phyloP scores from a whole-genome alignment of 1,140 invertebrate genomes.

The Meloidogyne floridensis region DNA sequence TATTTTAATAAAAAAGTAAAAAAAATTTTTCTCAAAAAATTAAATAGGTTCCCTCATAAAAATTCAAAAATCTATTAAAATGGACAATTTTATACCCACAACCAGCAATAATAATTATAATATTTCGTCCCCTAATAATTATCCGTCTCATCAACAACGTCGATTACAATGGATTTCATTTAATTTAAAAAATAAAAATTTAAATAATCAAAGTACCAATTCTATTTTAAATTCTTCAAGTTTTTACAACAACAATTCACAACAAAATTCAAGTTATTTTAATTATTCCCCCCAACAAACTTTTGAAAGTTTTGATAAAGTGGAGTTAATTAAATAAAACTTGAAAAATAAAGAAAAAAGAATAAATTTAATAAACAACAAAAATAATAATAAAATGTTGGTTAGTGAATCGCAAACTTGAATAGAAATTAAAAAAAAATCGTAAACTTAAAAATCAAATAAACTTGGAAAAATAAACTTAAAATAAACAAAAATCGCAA shows the following conservation, averaged over 20 bases:
- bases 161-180: background rate
- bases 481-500: no score
- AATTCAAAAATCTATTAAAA: background rate
- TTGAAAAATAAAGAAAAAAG: background rate
- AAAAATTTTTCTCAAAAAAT: no score
- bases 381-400: background rate
- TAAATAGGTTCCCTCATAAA: no score
- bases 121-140: background rate
- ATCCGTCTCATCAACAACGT: background rate
- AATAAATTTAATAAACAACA: no score
- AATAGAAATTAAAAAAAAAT: no score
- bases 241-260: background rate
- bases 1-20: no score
- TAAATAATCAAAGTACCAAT: background rate
- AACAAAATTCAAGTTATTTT: slow-evolving; percentile 13
- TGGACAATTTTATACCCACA: background rate
- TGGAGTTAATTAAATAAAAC: background rate
- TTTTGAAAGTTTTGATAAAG: background rate
- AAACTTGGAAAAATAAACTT: no score
- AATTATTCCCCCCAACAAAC: background rate
- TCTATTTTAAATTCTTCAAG: background rate
- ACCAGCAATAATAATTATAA: background rate
- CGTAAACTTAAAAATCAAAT: no score
- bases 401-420: no score
- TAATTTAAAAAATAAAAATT: background rate